Conservation (phyloP, 2,113 vertebrate genomes). For the Pterophyllum scalare region DNA sequence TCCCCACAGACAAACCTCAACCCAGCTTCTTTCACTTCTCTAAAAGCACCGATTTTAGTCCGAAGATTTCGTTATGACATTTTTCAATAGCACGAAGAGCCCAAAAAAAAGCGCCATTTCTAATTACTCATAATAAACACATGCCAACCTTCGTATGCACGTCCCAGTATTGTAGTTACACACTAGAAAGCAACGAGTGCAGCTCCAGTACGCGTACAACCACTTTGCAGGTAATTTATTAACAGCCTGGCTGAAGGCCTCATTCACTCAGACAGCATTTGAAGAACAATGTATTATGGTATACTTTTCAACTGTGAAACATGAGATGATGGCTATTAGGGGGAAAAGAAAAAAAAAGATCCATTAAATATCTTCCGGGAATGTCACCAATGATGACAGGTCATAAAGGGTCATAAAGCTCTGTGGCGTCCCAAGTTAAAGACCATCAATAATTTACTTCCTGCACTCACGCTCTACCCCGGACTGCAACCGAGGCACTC, state of each 20-base stretch:
- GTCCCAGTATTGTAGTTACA: neutral
- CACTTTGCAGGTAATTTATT: constrained; percentile 39
- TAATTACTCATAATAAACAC: neutral
- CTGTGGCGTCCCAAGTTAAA: constrained; percentile 47
- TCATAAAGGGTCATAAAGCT: constrained; percentile 61
- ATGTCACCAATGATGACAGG: constrained; percentile 54
- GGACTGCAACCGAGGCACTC: constrained; percentile 22
- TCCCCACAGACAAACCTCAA: neutral
- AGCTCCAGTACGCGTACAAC: neutral
- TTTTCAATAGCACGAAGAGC: too few relatives aligned
- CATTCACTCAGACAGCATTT: constrained; percentile 8
- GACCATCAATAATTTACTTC: constrained; percentile 68
- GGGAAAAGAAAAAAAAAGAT: constrained; percentile 25
- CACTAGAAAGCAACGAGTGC: neutral
- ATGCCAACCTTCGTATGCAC: neutral
- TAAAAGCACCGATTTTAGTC: neutral
- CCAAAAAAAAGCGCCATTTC: neutral
- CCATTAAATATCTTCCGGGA: constrained; percentile 45
- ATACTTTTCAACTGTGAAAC: constrained; percentile 35
- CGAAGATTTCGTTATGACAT: neutral
- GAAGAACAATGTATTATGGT: constrained; percentile 15
- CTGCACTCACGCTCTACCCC: constrained; percentile 4
- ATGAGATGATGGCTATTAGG: constrained; percentile 29
- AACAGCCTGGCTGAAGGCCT: constrained; percentile 34
- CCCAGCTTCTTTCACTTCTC: neutral